phyloP scores from a whole-genome alignment of 2,113 vertebrate genomes.

The Vulpes ferrilata region DNA sequence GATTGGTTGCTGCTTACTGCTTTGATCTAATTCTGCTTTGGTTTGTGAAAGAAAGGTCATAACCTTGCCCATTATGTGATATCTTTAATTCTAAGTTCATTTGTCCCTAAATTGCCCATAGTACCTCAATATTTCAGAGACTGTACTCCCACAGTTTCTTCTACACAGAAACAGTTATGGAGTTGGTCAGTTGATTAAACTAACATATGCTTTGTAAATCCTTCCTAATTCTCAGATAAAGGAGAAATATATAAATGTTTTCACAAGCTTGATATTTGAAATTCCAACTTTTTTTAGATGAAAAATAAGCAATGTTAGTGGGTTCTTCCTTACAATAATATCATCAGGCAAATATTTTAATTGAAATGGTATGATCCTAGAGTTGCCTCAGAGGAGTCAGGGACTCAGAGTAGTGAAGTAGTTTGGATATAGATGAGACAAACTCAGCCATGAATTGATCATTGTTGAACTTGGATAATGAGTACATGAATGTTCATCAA shows the following conservation, averaged over 20 bases:
- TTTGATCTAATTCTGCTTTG: constrained; percentile 32
- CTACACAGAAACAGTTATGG: neutral
- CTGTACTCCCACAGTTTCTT: neutral
- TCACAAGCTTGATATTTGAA: neutral
- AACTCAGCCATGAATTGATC: neutral
- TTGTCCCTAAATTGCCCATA: neutral
- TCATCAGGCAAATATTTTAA: neutral
- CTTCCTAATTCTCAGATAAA: neutral
- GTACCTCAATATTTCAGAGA: neutral
- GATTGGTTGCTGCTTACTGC: neutral
- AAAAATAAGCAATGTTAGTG: neutral
- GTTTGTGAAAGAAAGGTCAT: neutral
- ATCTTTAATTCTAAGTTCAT: neutral
- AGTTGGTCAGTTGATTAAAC: neutral
- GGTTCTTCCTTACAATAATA: neutral
- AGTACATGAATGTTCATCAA: neutral
- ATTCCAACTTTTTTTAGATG: neutral
- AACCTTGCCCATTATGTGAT: neutral
- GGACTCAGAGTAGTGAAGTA: neutral
- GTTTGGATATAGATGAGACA: too few species aligned
- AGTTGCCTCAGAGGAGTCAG: neutral
- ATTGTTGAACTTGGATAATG: neutral
- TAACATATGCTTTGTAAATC: neutral
- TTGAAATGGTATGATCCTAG: neutral
- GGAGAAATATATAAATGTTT: neutral